These are phyloP conservation scores for Naja naja DNA, from an alignment of 2,113 vertebrate genomes.

Conservation along the genomic window DNA sequence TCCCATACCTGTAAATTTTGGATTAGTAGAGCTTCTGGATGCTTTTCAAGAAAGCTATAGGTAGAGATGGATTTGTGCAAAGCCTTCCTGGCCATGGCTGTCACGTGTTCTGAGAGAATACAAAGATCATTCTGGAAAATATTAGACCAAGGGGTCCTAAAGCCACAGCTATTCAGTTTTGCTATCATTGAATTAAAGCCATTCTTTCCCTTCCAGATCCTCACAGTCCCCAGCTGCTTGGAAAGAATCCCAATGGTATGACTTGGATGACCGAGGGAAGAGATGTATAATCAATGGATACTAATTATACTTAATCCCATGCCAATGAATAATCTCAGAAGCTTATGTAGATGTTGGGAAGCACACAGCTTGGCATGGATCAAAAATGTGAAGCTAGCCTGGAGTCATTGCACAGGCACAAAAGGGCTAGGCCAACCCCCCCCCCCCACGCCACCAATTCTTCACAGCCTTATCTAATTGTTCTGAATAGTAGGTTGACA, in stretches of 20 bases:
- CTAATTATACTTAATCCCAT: background rate
- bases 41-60: background rate
- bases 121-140: background rate
- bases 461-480: background rate
- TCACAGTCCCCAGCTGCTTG: background rate
- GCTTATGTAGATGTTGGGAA: background rate
- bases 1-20: background rate
- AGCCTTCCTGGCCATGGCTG: background rate
- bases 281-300: background rate
- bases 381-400: background rate
- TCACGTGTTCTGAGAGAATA: background rate
- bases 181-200: background rate
- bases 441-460: background rate
- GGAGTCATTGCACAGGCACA: background rate
- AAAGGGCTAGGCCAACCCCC: background rate
- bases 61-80: background rate
- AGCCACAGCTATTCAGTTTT: background rate
- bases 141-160: background rate
- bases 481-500: background rate
- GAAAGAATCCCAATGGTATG: background rate
- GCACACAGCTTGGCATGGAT: background rate
- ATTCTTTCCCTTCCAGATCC: background rate
- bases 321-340: background rate
- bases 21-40: background rate
- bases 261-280: background rate